Evolutionary conservation across 2,113 vertebrate genomes (phyloP).

Genomic region (Ardeotis arabs): DNA sequence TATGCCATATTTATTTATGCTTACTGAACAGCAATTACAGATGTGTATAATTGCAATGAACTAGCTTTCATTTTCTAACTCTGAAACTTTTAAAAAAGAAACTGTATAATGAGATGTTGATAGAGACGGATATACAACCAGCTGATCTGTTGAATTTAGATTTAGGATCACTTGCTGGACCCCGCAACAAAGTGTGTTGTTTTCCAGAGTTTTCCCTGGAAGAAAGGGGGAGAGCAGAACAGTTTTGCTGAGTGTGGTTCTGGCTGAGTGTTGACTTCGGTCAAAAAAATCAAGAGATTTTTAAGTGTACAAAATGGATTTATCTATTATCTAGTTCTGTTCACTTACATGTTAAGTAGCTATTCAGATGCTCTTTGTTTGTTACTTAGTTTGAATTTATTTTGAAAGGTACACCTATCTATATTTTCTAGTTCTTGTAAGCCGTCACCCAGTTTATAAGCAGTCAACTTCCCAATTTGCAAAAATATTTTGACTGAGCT

Average conservation of each 20-base stretch:
- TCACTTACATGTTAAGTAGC: background rate
- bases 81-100: background rate
- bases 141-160: background rate
- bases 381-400: background rate
- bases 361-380: background rate
- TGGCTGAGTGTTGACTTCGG: background rate
- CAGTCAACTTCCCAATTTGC: background rate
- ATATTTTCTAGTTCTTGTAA: background rate
- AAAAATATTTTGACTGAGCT: background rate
- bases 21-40: background rate
- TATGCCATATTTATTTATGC: background rate
- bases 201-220: background rate
- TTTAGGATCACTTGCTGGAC: background rate
- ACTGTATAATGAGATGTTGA: background rate
- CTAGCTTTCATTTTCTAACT: background rate
- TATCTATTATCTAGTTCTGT: background rate
- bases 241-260: background rate
- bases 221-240: background rate
- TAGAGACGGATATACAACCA: background rate
- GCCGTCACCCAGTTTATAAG: background rate
- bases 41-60: background rate
- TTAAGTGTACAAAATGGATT: background rate
- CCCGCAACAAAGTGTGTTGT: background rate
- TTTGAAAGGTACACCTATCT: background rate
- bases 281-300: background rate